Percentiles rank a stretch among this genome's conserved stretches.
These are phyloP conservation scores for Nemoura dubitans DNA, from an alignment of 2,888 invertebrate species.

Conservation along the genomic window DNA sequence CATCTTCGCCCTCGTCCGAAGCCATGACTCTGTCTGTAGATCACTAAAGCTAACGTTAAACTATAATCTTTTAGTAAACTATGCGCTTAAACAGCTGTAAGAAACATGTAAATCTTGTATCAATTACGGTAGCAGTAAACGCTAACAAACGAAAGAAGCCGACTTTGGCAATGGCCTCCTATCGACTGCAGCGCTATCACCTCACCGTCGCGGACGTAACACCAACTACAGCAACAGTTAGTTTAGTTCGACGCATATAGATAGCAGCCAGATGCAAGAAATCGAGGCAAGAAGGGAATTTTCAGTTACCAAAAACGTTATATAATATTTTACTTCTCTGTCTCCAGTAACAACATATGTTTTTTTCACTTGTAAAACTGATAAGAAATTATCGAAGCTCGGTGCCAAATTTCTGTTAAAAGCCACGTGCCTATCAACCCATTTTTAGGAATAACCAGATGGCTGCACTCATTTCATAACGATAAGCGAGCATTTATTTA, in stretches of 20 bases:
- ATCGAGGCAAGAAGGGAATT: too few species aligned
- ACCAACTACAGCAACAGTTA: not conserved
- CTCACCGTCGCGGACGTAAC: not conserved
- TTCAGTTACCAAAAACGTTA: too few species aligned
- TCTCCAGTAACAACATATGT: too few species aligned
- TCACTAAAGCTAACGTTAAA: not conserved
- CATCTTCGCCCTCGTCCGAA: constrained; percentile 88
- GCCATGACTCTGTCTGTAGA: constrained; percentile 67
- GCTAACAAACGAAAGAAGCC: not conserved
- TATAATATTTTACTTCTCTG: too few species aligned
- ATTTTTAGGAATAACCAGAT: constrained; percentile 17
- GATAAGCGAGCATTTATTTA: not conserved
- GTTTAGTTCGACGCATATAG: not conserved
- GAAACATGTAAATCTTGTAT: constrained; percentile 33
- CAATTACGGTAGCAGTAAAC: not conserved
- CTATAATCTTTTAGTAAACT: not conserved
- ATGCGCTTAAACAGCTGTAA: constrained; percentile 17
- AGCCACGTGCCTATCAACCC: not conserved
- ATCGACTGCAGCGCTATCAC: not conserved
- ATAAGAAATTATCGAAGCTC: not conserved
- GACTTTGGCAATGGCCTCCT: not conserved
- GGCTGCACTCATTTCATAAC: not conserved
- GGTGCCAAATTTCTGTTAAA: not conserved
- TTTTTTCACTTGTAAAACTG: not conserved
- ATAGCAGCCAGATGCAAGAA: too few species aligned